Evolutionary conservation across 2,797 vertebrate genomes (phyloP).

Genomic region (Platalea minor): DNA sequence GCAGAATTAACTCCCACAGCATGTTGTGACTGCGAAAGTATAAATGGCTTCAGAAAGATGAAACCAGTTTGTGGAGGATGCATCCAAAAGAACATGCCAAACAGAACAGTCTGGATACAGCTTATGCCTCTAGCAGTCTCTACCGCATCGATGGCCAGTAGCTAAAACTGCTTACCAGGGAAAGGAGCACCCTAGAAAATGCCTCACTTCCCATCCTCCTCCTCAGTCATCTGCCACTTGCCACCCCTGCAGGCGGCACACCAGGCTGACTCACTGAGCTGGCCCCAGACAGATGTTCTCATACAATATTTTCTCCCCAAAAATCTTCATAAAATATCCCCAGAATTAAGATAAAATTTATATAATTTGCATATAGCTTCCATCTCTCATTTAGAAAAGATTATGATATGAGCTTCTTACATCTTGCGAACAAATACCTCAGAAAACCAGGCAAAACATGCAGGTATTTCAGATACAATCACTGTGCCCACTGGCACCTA

Average conservation of each 20-base stretch:
- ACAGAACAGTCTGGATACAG: neutral
- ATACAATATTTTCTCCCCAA: neutral
- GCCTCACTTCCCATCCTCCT: neutral
- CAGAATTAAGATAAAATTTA: neutral
- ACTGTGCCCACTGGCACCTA: neutral
- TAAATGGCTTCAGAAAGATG: neutral
- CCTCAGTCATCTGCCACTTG: neutral
- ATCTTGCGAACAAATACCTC: neutral
- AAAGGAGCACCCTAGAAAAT: neutral
- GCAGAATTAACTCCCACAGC: neutral
- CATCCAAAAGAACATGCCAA: neutral
- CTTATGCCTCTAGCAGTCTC: neutral
- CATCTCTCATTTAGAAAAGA: neutral
- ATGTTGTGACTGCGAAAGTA: neutral
- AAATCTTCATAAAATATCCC: neutral
- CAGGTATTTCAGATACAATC: neutral
- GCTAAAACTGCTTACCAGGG: neutral
- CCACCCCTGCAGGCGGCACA: neutral
- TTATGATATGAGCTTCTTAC: neutral
- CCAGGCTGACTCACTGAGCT: neutral
- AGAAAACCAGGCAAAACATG: neutral
- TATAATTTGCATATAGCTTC: neutral
- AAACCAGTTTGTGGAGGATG: neutral
- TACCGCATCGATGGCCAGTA: neutral
- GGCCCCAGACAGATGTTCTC: neutral